Evolutionary conservation across 2,888 invertebrate species (phyloP).

Genomic region (Tuberolachnus salignus): DNA sequence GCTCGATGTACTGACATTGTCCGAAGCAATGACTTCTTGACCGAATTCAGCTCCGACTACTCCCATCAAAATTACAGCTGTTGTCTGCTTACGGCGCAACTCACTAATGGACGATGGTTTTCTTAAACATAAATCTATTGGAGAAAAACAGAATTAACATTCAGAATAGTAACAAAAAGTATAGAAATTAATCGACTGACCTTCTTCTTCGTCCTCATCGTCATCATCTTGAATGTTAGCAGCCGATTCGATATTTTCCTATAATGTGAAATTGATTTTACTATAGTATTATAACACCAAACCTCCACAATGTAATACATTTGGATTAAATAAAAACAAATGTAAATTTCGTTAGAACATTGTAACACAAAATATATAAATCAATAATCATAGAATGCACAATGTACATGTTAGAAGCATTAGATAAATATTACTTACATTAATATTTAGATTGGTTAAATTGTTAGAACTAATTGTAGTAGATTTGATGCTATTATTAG

Average conservation of each 20-base stretch:
- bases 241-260: slow-evolving; percentile 46
- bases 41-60: slow-evolving; percentile 99
- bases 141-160: slow-evolving; percentile 14
- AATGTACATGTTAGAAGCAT: slow-evolving; percentile 16
- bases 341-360: neutral
- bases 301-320: neutral
- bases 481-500: slow-evolving; percentile 29
- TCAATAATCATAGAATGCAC: neutral
- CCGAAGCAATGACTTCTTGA: slow-evolving; percentile 74
- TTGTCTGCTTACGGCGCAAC: slow-evolving; percentile 91
- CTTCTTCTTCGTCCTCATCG: slow-evolving; percentile 84
- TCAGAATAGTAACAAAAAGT: neutral
- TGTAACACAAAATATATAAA: neutral
- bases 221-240: slow-evolving; percentile 70
- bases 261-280: neutral
- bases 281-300: neutral
- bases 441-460: slow-evolving; percentile 30
- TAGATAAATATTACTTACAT: slow-evolving; percentile 33
- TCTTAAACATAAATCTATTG: slow-evolving; percentile 67
- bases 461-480: slow-evolving; percentile 30
- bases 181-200: slow-evolving; percentile 61
- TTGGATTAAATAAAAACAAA: too few relatives aligned
- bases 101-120: slow-evolving; percentile 86
- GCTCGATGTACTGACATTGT: slow-evolving; percentile 54
- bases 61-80: slow-evolving; percentile 93